Evolutionary conservation across 37 sponge, comb jelly and placozoan species (phyloP), one percentile per base, ranked within the genome.

Genomic region (Amphimedon queenslandica): DNA sequence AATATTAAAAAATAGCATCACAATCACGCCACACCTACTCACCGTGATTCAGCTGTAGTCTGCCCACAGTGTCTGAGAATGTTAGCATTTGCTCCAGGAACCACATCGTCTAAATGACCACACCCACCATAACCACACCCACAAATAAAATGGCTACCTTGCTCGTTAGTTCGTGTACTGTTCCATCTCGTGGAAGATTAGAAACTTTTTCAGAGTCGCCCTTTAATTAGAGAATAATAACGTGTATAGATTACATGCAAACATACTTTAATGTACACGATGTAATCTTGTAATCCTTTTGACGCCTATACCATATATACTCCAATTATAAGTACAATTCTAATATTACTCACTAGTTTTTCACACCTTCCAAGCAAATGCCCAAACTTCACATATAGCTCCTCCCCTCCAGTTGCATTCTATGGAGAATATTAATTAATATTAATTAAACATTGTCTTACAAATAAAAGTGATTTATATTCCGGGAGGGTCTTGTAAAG

Each of bases 81-180:
- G 89, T 91, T 25, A 96, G 37, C 42, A 93, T 69, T 18, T 90
- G 90, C 65, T 96, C 91, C 20, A 93, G 23, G 60, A 87, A 93
- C 37, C 69, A 70, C 82, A 96, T 84, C 3, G 90, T 82, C 97
- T 96, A 66, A 1, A 38, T 34, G n/a, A 55, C 1, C 25, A 20
- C 2, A 35, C 25, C 43, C 27, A 1, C 1, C 30, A 24, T 64
- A 53, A 29, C 2, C 40, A 47, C 58, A 55, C 56, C 11, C 40
- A 36, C n/a, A 21, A 42, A 63, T 34, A 56, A 6, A 11, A 33
- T 18, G 69, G 83, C 85, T 40, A 94, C 95, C 55, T 69, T 87
- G 73, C 97, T 96, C 47, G 97, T 96, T 60, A 96, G 76, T 56
- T 89, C 90, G 47, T 96, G 97, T 6, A 96, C 97, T 34, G 97